Percentiles rank a stretch among this genome's conserved stretches.
These are phyloP conservation scores for Spisula subtruncata DNA, from an alignment of 2,888 invertebrate species.

Conservation along the genomic window DNA sequence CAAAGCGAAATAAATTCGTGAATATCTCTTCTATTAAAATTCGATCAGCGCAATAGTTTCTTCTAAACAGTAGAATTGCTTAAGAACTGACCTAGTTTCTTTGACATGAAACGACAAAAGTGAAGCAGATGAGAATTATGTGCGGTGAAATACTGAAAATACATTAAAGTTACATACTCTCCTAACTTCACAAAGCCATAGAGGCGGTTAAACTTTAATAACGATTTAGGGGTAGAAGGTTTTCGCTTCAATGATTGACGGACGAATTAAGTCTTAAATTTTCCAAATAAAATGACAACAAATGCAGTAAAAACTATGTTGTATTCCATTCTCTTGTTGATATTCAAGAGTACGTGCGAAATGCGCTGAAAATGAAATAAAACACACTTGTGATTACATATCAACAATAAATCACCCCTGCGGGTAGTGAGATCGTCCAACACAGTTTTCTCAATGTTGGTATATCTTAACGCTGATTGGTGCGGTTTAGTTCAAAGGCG, in stretches of 20 bases:
- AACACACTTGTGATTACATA: background rate
- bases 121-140: slow-evolving; percentile 24
- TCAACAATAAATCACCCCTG: slow-evolving; percentile 15
- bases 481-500: slow-evolving; percentile 83
- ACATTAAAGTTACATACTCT: slow-evolving; percentile 79
- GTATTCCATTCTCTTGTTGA: background rate
- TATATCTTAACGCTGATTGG: slow-evolving; percentile 85
- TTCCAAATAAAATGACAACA: background rate
- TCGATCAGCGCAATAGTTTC: background rate
- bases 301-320: background rate
- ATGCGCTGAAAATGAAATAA: background rate
- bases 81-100: slow-evolving; percentile 45
- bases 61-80: slow-evolving; percentile 7
- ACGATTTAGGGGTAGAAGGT: slow-evolving; percentile 32
- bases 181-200: slow-evolving; percentile 80
- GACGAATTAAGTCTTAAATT: background rate
- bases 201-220: slow-evolving; percentile 74
- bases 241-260: background rate
- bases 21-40: slow-evolving; percentile 39
- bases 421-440: slow-evolving; percentile 74
- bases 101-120: slow-evolving; percentile 54
- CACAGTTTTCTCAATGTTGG: slow-evolving; percentile 84
- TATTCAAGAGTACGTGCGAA: background rate
- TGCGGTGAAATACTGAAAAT: slow-evolving; percentile 61
- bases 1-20: slow-evolving; percentile 64